A percentile compares a stretch with the other conserved stretches of the same genome.
Conservation (phyloP, 2,113 vertebrate species). For the Damaliscus lunatus region DNA sequence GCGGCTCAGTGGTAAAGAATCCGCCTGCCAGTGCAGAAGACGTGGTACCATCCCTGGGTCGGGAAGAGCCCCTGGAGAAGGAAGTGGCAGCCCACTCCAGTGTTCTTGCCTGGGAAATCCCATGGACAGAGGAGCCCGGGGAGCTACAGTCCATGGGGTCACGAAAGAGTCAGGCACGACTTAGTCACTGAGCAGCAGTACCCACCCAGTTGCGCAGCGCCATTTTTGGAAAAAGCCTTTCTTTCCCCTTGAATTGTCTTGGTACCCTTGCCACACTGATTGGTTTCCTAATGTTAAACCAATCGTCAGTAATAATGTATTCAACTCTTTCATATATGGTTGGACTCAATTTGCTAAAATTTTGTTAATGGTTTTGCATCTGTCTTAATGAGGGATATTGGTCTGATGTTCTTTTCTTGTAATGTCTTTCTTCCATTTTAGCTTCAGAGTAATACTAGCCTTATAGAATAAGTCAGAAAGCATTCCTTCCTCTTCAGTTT, state of each 20-base stretch:
- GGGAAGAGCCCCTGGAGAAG: neutral
- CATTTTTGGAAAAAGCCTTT: neutral
- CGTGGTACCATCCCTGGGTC: neutral
- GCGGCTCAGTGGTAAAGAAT: neutral
- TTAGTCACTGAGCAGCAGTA: neutral
- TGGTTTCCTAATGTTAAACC: neutral
- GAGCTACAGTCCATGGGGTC: neutral
- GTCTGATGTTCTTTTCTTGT: neutral
- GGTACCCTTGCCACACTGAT: too few relatives aligned
- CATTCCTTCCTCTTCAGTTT: neutral
- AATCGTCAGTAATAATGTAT: neutral
- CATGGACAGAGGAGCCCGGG: neutral
- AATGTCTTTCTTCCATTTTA: neutral
- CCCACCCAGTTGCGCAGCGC: neutral
- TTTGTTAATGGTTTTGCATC: neutral
- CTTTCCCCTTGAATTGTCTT: neutral
- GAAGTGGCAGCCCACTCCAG: neutral
- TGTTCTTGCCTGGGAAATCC: neutral
- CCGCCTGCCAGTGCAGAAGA: neutral
- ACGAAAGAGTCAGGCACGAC: fast-evolving
- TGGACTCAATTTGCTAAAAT: neutral
- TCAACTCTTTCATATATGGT: neutral
- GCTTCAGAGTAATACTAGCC: neutral
- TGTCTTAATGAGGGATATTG: neutral
- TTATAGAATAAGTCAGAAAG: neutral